Conservation (phyloP, 2,797 vertebrate species). For the Melanotaenia boesemani region DNA sequence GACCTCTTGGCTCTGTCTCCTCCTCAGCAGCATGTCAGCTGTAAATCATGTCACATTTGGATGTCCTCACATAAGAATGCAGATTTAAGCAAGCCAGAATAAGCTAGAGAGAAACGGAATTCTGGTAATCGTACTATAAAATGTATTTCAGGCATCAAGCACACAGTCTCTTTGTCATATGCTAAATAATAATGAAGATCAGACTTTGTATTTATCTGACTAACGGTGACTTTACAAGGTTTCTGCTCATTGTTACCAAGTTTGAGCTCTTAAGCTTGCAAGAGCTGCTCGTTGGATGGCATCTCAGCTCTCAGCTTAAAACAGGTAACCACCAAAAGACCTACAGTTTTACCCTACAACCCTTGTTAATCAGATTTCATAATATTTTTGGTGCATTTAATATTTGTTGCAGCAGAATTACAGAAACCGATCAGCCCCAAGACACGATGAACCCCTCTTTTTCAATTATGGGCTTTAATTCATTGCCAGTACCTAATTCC, state of each 20-base stretch:
- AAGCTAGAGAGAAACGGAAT: neutral
- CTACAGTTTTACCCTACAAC: neutral
- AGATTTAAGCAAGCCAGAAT: neutral
- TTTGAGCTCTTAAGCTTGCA: neutral
- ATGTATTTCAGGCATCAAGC: neutral
- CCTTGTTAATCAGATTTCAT: neutral
- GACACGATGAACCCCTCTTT: neutral
- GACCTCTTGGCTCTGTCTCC: neutral
- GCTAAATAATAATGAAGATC: neutral
- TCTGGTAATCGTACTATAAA: neutral
- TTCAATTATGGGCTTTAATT: no score
- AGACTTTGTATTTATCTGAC: neutral
- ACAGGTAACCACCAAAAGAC: neutral
- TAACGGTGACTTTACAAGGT: neutral
- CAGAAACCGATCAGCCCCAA: neutral
- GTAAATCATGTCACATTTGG: slow-evolving; percentile 4
- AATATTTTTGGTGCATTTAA: neutral
- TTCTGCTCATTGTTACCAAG: no score
- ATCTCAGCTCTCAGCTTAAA: neutral
- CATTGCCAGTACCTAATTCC: no score
- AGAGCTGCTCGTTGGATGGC: neutral
- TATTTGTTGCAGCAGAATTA: neutral
- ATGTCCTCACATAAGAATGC: neutral
- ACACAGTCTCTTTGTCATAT: neutral
- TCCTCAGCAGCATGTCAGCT: slow-evolving; percentile 2